Percentiles rank a stretch among this genome's conserved stretches.
Conservation (phyloP, 30 jellyfish, hydroid and myxozoan species). For the Haliclystus octoradiatus region DNA sequence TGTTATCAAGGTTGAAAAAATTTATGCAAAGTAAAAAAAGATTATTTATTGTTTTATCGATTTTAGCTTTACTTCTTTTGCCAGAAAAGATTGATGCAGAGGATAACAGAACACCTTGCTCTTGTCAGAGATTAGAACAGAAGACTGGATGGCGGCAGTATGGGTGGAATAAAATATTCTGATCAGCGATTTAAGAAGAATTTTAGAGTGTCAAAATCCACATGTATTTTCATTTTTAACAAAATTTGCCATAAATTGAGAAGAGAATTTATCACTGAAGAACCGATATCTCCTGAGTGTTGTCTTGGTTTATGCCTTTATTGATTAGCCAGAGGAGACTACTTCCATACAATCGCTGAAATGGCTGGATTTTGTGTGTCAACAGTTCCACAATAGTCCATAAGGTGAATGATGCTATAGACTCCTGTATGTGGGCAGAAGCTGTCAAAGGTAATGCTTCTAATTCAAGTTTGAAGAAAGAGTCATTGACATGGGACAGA, state of each 20-base stretch:
- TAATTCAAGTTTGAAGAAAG: neutral
- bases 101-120: neutral
- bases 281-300: constrained; percentile 11
- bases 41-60: too few relatives aligned
- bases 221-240: neutral
- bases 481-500: neutral
- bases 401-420: neutral
- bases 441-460: neutral
- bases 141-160: constrained; percentile 13
- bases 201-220: constrained; percentile 7
- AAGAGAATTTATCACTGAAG: constrained; percentile 6
- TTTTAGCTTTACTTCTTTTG: neutral
- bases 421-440: neutral
- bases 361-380: constrained; percentile 11
- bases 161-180: neutral
- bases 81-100: neutral
- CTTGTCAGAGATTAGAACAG: neutral
- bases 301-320: constrained; percentile 18
- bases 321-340: constrained; percentile 13
- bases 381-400: neutral
- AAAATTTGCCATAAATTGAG: constrained; percentile 1
- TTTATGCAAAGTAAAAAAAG: too few relatives aligned
- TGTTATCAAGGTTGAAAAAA: too few relatives aligned
- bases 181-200: constrained; percentile 2
- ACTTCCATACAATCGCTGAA: constrained; percentile 12